These are phyloP conservation scores for Myathropa florea DNA, from an alignment of 2,888 invertebrate species.

Conservation along the genomic window DNA sequence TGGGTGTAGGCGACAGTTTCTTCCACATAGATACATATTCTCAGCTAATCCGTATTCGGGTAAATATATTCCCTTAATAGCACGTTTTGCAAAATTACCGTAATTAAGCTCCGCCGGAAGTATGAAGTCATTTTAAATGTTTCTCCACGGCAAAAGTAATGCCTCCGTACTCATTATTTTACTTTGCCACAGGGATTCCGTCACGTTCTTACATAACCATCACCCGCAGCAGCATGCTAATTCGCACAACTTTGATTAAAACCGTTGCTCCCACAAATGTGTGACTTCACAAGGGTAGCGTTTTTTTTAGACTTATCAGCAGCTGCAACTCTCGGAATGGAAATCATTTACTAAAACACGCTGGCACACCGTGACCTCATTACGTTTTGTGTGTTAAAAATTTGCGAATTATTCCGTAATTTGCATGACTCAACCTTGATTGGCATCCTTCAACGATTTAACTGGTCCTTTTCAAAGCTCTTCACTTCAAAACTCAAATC, in stretches of 20 bases:
- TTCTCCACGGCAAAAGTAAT: background rate
- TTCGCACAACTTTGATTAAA: constrained; percentile 29
- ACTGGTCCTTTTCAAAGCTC: constrained; percentile 10
- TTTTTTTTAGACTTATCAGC: constrained; percentile 1
- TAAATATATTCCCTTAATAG: background rate
- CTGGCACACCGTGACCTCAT: constrained; percentile 40
- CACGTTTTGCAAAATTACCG: background rate
- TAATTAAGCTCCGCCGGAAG: background rate
- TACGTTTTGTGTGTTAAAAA: constrained; percentile 33
- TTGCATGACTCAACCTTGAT: constrained; percentile 29
- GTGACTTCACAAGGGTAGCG: constrained; percentile 9
- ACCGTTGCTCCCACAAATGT: background rate
- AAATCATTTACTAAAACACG: constrained; percentile 4
- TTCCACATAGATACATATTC: background rate
- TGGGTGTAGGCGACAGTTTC: no score
- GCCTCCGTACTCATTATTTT: background rate
- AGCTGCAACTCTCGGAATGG: background rate
- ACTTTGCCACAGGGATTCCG: background rate
- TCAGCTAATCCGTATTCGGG: background rate
- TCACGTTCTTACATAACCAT: constrained; percentile 16
- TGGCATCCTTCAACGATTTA: background rate
- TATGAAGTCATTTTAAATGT: background rate
- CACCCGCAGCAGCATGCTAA: background rate
- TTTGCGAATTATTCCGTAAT: constrained; percentile 41
- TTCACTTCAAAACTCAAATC: constrained; percentile 33